Evolutionary conservation across 2,888 invertebrate species (phyloP).

Genomic region (Tetragonisca angustula): DNA sequence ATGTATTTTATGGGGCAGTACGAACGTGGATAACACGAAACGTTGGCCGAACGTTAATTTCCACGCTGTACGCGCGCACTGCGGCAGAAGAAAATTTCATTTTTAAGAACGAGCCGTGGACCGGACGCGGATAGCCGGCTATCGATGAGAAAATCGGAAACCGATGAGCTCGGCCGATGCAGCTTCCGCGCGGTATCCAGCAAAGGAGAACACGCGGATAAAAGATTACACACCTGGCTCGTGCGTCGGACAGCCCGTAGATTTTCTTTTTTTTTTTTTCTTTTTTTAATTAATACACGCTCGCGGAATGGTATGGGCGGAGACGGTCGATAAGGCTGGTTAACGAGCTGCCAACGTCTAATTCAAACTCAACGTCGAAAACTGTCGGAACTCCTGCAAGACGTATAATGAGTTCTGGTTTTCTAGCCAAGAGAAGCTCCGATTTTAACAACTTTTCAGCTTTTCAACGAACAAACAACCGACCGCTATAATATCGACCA

Average conservation of each 20-base stretch:
- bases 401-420: constrained; percentile 66
- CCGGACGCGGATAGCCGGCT: neutral
- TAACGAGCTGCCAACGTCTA: constrained; percentile 73
- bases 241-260: constrained; percentile 54
- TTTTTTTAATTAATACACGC: constrained; percentile 68
- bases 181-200: neutral
- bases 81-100: neutral
- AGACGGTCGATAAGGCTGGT: constrained; percentile 61
- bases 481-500: constrained; percentile 5
- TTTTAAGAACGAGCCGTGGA: constrained; percentile 18
- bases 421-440: constrained; percentile 60
- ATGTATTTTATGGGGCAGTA: neutral
- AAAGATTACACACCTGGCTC: constrained; percentile 47
- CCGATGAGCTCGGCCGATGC: constrained; percentile 57
- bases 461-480: constrained; percentile 41
- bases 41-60: constrained; percentile 22
- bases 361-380: constrained; percentile 69
- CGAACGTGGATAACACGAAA: neutral
- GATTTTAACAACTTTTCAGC: constrained; percentile 67
- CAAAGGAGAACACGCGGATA: constrained; percentile 26
- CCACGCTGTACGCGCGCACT: no score
- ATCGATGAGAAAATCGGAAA: constrained; percentile 70
- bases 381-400: constrained; percentile 70
- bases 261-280: constrained; percentile 69
- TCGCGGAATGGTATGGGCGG: constrained; percentile 46